A percentile compares a stretch with the other conserved stretches of the same genome.
Conservation (phyloP, 1,140 invertebrate genomes). For the Diorhabda carinulata region DNA sequence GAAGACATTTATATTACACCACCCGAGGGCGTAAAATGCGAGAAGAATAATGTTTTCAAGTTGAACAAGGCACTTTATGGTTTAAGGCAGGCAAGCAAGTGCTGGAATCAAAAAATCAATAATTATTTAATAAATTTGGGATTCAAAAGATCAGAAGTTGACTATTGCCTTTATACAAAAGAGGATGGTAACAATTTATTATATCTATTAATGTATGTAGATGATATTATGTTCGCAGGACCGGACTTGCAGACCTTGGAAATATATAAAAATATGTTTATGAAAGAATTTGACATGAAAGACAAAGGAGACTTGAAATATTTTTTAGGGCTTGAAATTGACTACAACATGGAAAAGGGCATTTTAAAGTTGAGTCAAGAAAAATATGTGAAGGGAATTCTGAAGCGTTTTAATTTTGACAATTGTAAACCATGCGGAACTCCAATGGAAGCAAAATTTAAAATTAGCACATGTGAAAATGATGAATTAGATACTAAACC, state of each 20-base stretch:
- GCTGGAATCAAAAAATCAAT: background rate
- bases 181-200: no score
- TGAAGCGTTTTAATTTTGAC: slow-evolving; percentile 8
- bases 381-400: background rate
- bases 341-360: no score
- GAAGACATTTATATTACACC: slow-evolving; percentile 49
- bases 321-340: no score
- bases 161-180: background rate
- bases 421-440: slow-evolving; percentile 5
- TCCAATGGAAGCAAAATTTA: background rate
- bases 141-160: background rate
- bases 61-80: slow-evolving; percentile 3
- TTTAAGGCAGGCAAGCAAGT: background rate
- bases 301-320: no score
- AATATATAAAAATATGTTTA: no score
- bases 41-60: background rate
- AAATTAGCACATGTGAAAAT: background rate
- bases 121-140: background rate
- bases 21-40: slow-evolving; percentile 39
- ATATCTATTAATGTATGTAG: no score
- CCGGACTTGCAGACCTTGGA: no score
- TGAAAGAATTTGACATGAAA: no score
- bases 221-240: no score
- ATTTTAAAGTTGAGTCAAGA: slow-evolving; percentile 5
- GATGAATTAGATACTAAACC: slow-evolving; percentile 7